Conservation (phyloP, 2,797 vertebrate species). For the Pseudomugil gertrudae region DNA sequence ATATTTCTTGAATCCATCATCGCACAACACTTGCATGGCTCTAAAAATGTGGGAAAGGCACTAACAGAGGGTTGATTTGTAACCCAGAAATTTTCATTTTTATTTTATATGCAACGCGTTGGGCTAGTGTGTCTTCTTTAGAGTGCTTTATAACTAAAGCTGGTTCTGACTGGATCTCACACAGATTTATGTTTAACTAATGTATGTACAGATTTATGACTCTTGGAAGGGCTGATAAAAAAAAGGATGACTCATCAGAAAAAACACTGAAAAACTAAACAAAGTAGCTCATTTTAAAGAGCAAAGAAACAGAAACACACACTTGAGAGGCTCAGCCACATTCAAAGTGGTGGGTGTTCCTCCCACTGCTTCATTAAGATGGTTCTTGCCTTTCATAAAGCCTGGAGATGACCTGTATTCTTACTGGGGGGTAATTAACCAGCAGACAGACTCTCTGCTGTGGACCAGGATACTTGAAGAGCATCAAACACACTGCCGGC, state of each 20-base stretch:
- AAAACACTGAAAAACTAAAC: slow-evolving; percentile 5
- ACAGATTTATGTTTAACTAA: no score
- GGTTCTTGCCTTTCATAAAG: slow-evolving; percentile 58
- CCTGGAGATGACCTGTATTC: slow-evolving; percentile 66
- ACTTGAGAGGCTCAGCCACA: slow-evolving; percentile 16
- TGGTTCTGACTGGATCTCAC: no score
- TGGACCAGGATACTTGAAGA: slow-evolving; percentile 9
- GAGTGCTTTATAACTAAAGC: no score
- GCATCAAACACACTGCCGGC: slow-evolving; percentile 19
- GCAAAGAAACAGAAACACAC: slow-evolving; percentile 5
- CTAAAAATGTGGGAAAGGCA: no score
- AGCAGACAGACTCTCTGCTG: slow-evolving; percentile 28
- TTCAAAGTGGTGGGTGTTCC: slow-evolving; percentile 66
- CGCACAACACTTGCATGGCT: no score
- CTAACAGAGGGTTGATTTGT: no score
- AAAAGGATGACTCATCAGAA: slow-evolving; percentile 2
- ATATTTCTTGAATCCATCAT: no score
- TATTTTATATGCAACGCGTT: no score
- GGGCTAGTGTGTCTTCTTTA: no score
- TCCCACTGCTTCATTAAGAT: slow-evolving; percentile 52
- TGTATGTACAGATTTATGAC: background rate
- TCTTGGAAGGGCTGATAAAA: background rate
- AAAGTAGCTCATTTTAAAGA: background rate
- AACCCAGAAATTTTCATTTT: no score
- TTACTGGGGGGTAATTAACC: slow-evolving; percentile 63